These are phyloP conservation scores for Mormoops blainvillei DNA, from an alignment of 2,113 vertebrate species.

Conservation along the genomic window DNA sequence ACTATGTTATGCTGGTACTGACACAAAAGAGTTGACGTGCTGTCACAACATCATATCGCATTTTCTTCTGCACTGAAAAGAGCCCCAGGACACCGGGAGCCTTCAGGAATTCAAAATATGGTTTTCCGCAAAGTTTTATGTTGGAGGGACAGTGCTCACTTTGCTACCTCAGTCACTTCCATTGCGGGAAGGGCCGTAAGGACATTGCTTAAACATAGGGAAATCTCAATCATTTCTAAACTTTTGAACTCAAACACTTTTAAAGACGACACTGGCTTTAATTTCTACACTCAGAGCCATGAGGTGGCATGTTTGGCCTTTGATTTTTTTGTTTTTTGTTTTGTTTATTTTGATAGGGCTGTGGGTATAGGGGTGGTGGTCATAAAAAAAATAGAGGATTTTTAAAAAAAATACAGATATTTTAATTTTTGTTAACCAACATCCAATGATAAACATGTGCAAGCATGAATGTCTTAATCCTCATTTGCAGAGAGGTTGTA, in stretches of 20 bases:
- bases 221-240: not conserved
- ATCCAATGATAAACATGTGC: not conserved
- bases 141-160: not conserved
- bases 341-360: not conserved
- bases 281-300: not conserved
- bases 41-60: not conserved
- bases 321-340: not conserved
- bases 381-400: not conserved
- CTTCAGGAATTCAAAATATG: not conserved
- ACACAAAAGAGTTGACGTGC: not conserved
- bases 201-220: not conserved
- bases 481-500: not conserved
- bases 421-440: not conserved
- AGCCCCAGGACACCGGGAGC: not conserved
- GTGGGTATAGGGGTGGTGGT: not conserved
- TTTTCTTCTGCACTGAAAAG: not conserved
- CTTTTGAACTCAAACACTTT: not conserved
- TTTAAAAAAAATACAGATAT: not conserved
- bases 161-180: not conserved
- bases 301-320: not conserved
- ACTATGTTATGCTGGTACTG: rapidly evolving
- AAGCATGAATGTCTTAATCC: not conserved
- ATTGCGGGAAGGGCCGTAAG: rapidly evolving
- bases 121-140: not conserved
- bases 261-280: not conserved